Evolutionary conservation across 2,888 invertebrate genomes (phyloP), one percentile per base, ranked within the genome.

Genomic region (Xiphydria camelus): DNA sequence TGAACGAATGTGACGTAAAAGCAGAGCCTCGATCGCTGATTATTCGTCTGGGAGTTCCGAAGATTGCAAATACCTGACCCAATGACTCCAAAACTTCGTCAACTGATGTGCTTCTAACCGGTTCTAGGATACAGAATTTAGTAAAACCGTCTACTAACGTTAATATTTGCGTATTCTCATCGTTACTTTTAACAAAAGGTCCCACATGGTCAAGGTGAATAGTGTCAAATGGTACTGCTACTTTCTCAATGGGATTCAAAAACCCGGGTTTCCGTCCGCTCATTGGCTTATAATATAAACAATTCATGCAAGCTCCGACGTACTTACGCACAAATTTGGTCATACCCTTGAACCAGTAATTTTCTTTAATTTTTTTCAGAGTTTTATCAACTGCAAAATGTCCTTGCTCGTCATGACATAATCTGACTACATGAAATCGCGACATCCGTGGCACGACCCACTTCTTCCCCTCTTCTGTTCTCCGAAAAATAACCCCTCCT

Each of bases 161-260:
- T 1, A 61, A 23, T 0, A 64, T 31, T 36, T 62, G 53, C 33
- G 50, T 47, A 34, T 59, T 56, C 6, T 45, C 19, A 10, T 42
- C 19, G 0, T 34, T 31, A 1, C 46, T 51, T 1, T 42, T 47
- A 1, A 58, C 40, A 23, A 58, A 56, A 1, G 62, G 59, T 6
- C 55, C 58, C 1, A 55, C 14, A 37, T 62, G 59, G 21, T 61
- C 58, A 1, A 57, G 12, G 20, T 62, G 53, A 1, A 62, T 44
- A 3, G 54, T 32, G 2, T 32, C 57, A 32, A 64, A 64, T 2
- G 61, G 59, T 25, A 57, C 23, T 14, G 18, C 37, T 6, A 55
- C 62, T 0, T 52, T 53, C 0, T 55, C 53, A n/a, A 59, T 58
- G 15, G 62, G 61, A 33, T 64, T 55, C 4, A 65, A 32, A 2